phyloP scores from a whole-genome alignment of 2,113 vertebrate species.

The Vidua macroura region DNA sequence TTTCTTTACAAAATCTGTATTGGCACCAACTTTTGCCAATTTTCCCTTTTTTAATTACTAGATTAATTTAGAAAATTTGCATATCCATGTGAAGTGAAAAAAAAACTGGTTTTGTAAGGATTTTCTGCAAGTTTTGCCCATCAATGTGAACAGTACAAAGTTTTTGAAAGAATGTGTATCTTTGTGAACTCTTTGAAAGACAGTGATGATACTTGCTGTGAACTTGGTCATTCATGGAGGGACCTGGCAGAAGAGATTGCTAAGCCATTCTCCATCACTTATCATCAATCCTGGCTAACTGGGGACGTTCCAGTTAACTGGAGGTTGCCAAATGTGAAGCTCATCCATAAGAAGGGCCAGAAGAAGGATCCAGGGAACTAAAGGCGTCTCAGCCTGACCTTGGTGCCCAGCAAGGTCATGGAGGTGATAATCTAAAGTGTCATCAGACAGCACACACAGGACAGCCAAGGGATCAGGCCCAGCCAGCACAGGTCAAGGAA shows the following conservation, averaged over 20 bases:
- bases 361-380: neutral
- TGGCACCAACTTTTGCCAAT: neutral
- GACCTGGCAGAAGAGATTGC: neutral
- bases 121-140: neutral
- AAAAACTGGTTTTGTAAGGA: neutral
- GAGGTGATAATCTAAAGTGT: neutral
- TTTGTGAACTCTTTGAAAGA: neutral
- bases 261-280: neutral
- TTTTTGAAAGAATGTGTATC: neutral
- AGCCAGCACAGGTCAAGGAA: neutral
- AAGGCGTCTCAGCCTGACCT: neutral
- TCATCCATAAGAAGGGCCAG: neutral
- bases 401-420: neutral
- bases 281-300: neutral
- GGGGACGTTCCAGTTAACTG: neutral
- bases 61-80: neutral
- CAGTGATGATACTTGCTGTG: neutral
- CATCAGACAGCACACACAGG: neutral
- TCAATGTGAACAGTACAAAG: neutral
- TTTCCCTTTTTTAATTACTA: neutral
- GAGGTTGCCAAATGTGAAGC: neutral
- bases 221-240: neutral
- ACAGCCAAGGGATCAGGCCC: neutral
- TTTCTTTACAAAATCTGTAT: neutral
- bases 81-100: neutral